A percentile compares a stretch with the other conserved stretches of the same genome.
phyloP scores from a whole-genome alignment of 2,888 invertebrate genomes.

The Chrysotoxum bicinctum region DNA sequence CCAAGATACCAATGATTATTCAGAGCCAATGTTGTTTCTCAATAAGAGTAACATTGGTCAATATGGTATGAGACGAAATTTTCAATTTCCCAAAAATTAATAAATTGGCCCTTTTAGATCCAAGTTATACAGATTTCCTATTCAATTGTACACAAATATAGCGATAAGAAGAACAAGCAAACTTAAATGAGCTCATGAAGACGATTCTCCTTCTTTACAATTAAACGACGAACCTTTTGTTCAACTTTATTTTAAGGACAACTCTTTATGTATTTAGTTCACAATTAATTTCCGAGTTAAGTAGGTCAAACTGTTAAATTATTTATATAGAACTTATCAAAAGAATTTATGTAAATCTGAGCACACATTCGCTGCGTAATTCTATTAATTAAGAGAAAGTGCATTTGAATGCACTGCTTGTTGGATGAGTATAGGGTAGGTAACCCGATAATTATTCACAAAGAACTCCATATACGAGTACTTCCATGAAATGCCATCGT shows the following conservation, averaged over 20 bases:
- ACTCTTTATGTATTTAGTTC: neutral
- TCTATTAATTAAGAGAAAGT: neutral
- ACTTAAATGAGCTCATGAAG: neutral
- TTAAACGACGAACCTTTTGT: neutral
- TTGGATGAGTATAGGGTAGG: neutral
- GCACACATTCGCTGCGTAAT: neutral
- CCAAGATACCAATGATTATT: too few relatives aligned
- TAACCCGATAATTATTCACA: conserved; percentile 1
- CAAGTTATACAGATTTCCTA: too few relatives aligned
- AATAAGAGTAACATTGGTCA: too few relatives aligned
- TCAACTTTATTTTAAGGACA: neutral
- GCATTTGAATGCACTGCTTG: neutral
- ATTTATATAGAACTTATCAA: conserved; percentile 21
- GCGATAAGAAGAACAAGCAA: neutral
- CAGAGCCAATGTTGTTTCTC: too few relatives aligned
- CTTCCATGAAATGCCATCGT: neutral
- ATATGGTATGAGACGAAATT: too few relatives aligned
- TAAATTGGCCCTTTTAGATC: too few relatives aligned
- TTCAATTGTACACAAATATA: too few relatives aligned
- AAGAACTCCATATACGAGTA: neutral
- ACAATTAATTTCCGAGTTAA: conserved; percentile 32
- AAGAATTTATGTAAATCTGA: conserved; percentile 28
- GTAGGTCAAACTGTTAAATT: conserved; percentile 34
- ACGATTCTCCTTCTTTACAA: neutral
- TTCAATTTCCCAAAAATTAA: too few relatives aligned